These are phyloP conservation scores for Heterotis niloticus DNA, from an alignment of 2,113 vertebrate genomes.

Conservation along the genomic window DNA sequence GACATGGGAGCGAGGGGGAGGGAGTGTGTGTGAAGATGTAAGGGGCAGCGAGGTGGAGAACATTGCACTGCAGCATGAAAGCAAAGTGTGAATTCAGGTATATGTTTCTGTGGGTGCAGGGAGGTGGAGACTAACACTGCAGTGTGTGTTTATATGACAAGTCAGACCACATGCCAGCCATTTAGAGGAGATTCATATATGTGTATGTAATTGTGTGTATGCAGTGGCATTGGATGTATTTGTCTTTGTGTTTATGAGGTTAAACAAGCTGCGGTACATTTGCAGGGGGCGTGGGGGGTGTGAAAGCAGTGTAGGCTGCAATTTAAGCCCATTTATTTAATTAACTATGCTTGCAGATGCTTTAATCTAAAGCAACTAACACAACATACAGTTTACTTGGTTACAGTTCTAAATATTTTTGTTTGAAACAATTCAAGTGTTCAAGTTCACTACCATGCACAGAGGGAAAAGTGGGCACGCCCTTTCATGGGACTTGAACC, in stretches of 20 bases:
- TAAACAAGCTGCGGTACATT: not conserved
- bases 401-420: not conserved
- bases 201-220: not conserved
- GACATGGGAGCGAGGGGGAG: constrained; percentile 7
- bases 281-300: too few species aligned
- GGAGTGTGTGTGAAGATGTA: constrained; percentile 34
- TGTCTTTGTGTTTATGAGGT: not conserved
- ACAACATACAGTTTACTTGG: not conserved
- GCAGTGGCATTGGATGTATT: too few species aligned
- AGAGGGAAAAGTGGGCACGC: too few species aligned
- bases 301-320: not conserved
- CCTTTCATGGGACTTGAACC: too few species aligned
- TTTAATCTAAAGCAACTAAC: not conserved
- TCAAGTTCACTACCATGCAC: not conserved
- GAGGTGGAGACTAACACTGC: not conserved
- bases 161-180: not conserved
- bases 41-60: constrained; percentile 14
- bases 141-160: not conserved
- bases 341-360: not conserved
- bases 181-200: not conserved
- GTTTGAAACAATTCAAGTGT: too few species aligned
- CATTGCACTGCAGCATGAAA: constrained; percentile 22
- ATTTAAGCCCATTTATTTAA: not conserved
- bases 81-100: constrained; percentile 14
- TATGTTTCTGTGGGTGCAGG: not conserved